A percentile compares a stretch with the other conserved stretches of the same genome.
These are phyloP conservation scores for Aselliscus stoliczkanus DNA, from an alignment of 2,797 vertebrate species.

Conservation along the genomic window DNA sequence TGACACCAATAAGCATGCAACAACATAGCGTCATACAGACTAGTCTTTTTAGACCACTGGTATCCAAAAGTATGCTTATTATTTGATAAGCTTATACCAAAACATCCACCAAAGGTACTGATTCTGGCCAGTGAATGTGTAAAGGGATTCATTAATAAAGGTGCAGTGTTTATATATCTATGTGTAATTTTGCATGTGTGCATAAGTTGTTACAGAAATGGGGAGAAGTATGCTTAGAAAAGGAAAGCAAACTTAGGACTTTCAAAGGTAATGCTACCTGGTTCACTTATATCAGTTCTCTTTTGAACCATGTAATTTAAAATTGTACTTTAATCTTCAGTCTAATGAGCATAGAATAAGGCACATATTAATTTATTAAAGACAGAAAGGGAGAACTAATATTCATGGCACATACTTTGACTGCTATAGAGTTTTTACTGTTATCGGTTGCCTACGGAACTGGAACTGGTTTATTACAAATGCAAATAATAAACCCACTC, in stretches of 20 bases:
- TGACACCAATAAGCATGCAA: conserved; percentile 74
- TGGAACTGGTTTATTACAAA: not conserved
- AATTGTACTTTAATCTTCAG: not conserved
- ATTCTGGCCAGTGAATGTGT: not conserved
- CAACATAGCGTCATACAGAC: conserved; percentile 81
- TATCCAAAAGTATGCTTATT: not conserved
- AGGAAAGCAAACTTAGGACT: not conserved
- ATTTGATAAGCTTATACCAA: not conserved
- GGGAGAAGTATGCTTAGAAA: not conserved
- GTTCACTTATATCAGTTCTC: not conserved
- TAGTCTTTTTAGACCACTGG: conserved; percentile 83
- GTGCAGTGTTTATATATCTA: not conserved
- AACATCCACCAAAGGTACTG: not conserved
- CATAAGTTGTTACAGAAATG: not conserved
- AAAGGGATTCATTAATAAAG: not conserved
- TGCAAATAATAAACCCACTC: not conserved
- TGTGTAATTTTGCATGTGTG: not conserved
- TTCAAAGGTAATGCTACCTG: not conserved
- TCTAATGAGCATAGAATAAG: not conserved
- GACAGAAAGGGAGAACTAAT: not conserved
- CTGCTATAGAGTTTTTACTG: not conserved
- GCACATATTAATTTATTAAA: not conserved
- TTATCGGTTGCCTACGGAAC: not conserved
- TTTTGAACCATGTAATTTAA: not conserved
- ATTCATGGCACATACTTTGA: not conserved